A percentile compares a stretch with the other conserved stretches of the same genome.
These are phyloP conservation scores for Macrotis lagotis DNA, from an alignment of 2,113 vertebrate genomes.

Conservation along the genomic window DNA sequence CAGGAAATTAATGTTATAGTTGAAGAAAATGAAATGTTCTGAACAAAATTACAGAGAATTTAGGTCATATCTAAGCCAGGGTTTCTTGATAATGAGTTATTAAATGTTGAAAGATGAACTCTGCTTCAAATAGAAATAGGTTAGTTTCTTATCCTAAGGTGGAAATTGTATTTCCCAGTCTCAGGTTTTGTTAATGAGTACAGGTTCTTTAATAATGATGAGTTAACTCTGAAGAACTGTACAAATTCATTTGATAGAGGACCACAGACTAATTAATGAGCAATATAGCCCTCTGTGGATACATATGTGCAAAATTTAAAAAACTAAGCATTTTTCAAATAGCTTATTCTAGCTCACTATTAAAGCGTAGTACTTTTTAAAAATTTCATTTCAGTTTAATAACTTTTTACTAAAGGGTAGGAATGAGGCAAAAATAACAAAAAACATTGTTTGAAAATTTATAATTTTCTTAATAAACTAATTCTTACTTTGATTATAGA, in stretches of 20 bases:
- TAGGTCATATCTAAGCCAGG: background rate
- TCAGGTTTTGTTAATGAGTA: background rate
- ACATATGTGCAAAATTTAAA: background rate
- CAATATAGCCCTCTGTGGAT: background rate
- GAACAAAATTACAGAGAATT: background rate
- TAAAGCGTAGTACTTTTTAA: constrained; percentile 16
- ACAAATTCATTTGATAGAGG: background rate
- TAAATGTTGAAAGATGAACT: background rate
- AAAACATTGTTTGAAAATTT: constrained; percentile 32
- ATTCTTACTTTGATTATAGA: background rate
- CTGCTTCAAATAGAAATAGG: background rate
- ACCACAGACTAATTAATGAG: background rate
- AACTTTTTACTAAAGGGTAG: background rate
- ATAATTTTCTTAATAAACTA: constrained; percentile 14
- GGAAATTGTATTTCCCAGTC: background rate
- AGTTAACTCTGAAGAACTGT: background rate
- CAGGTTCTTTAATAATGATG: background rate
- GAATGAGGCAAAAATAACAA: background rate
- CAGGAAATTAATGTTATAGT: background rate
- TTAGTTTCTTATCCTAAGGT: background rate
- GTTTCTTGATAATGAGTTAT: background rate
- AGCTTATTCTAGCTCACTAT: background rate
- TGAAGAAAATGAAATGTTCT: background rate
- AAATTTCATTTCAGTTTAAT: constrained; percentile 15
- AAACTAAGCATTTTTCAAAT: background rate